A percentile compares a stretch with the other conserved stretches of the same genome.
phyloP scores from a whole-genome alignment of 2,797 vertebrate species.

The Glyptemys insculpta region DNA sequence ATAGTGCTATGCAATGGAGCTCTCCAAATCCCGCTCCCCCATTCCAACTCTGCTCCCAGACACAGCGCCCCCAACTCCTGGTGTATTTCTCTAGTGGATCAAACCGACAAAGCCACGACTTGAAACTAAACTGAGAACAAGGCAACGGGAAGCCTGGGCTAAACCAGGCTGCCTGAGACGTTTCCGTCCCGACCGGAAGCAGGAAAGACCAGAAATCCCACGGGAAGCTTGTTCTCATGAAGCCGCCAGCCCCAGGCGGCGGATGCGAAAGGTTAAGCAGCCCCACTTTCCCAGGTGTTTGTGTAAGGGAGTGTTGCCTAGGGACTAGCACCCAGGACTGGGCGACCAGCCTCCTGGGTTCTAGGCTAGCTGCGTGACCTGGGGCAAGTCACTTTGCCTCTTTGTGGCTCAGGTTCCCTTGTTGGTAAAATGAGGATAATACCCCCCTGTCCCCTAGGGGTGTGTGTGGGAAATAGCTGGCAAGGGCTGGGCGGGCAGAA shows the following conservation, averaged over 20 bases:
- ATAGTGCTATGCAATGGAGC: neutral
- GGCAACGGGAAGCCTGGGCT: conserved; percentile 36
- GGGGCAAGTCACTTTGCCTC: neutral
- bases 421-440: neutral
- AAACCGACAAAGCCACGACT: accelerated
- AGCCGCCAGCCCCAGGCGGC: neutral
- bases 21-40: neutral
- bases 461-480: neutral
- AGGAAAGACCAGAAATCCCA: conserved; percentile 57
- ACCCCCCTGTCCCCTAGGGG: too few species aligned
- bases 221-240: conserved; percentile 47
- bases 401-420: neutral
- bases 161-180: neutral
- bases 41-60: neutral
- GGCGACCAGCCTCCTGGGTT: neutral
- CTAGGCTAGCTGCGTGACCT: neutral
- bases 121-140: neutral
- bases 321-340: neutral
- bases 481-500: neutral
- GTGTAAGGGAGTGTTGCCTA: neutral
- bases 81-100: neutral
- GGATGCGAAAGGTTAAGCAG: neutral
- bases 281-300: neutral
- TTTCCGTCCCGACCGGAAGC: conserved; percentile 60
- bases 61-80: neutral